These are phyloP conservation scores for Austrofundulus limnaeus DNA, from an alignment of 2,113 vertebrate species.

Conservation along the genomic window DNA sequence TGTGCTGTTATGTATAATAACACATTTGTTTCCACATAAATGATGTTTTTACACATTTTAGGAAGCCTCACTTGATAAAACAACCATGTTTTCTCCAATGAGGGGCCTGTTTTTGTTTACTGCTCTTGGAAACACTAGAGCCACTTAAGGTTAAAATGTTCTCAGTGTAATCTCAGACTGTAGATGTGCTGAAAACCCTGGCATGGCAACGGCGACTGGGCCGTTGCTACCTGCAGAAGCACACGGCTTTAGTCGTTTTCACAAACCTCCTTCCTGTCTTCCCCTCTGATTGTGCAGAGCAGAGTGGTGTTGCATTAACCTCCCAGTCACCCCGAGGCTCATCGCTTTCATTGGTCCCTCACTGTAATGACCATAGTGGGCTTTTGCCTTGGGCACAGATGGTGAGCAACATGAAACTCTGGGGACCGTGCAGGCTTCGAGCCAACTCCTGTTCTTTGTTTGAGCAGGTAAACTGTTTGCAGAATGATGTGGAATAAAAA, in stretches of 20 bases:
- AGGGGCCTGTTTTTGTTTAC: not conserved
- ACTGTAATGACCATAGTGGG: slow-evolving; percentile 30
- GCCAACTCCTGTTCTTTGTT: slow-evolving; percentile 60
- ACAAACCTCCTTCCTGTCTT: slow-evolving; percentile 10
- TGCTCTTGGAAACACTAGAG: not conserved
- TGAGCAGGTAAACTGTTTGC: slow-evolving; percentile 58
- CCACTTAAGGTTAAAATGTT: not conserved
- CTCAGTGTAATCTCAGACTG: not conserved
- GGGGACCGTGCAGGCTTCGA: slow-evolving; percentile 57
- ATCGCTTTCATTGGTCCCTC: slow-evolving; percentile 51
- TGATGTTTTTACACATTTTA: not conserved
- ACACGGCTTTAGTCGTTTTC: slow-evolving; percentile 4
- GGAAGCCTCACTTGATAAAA: not conserved
- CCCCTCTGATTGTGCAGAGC: slow-evolving; percentile 27
- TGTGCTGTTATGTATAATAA: no score
- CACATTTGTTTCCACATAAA: not conserved
- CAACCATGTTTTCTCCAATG: not conserved
- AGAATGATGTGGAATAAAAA: slow-evolving; percentile 52
- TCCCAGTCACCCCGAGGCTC: slow-evolving; percentile 47
- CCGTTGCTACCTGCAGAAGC: not conserved
- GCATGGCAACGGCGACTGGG: not conserved
- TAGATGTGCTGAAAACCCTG: slow-evolving; percentile 4
- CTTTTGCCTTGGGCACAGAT: slow-evolving; percentile 68
- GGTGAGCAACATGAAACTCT: slow-evolving; percentile 64
- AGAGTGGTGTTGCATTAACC: slow-evolving; percentile 51